Conservation (phyloP, 92 coral and sea anemone genomes). For the Ricordea florida region DNA sequence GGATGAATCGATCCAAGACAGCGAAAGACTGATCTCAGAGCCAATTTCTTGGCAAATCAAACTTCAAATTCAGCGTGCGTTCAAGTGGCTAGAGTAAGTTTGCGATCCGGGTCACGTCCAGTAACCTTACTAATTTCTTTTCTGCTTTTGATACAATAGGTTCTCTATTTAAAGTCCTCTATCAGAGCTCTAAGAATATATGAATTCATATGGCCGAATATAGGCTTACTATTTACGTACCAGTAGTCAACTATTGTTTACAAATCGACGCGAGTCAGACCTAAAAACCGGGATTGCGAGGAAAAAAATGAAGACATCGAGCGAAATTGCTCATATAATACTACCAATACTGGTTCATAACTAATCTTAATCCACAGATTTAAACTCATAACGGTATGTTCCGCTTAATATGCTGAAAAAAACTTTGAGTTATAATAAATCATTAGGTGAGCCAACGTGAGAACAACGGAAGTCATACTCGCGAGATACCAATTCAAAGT, state of each 20-base stretch:
- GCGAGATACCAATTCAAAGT: conserved; percentile 46
- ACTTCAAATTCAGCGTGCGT: no score
- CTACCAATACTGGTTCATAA: no score
- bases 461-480: conserved; percentile 86
- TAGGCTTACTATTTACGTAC: conserved; percentile 45
- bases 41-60: no score
- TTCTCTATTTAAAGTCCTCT: conserved; percentile 17
- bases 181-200: background rate
- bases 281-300: background rate
- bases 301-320: no score
- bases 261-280: conserved; percentile 1
- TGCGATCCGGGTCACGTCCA: no score
- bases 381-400: no score
- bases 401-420: background rate
- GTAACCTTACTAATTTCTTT: no score
- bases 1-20: background rate
- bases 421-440: background rate
- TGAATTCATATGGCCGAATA: conserved; percentile 9
- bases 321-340: no score
- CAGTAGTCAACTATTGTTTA: conserved; percentile 47
- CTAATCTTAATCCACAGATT: no score
- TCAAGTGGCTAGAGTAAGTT: no score
- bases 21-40: conserved; percentile 16
- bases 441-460: conserved; percentile 54
- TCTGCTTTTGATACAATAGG: conserved; percentile 1